phyloP scores from a whole-genome alignment of 2,113 vertebrate species.

The Desmodus rotundus region DNA sequence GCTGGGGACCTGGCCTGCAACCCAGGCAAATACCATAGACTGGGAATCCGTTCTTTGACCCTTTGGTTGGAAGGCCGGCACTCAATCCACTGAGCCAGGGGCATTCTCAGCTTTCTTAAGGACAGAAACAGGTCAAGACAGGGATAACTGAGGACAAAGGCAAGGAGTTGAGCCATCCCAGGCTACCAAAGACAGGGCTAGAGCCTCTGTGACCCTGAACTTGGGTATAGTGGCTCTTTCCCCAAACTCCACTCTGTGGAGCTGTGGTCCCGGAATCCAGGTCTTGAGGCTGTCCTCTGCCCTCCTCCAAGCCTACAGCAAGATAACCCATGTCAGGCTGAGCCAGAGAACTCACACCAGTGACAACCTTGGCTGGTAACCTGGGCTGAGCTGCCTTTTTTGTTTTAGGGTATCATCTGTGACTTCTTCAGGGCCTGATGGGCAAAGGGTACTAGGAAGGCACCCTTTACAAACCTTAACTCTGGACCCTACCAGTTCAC shows the following conservation, averaged over 20 bases:
- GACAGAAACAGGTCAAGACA: neutral
- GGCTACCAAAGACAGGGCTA: neutral
- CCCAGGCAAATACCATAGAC: no score
- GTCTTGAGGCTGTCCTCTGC: neutral
- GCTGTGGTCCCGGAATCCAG: neutral
- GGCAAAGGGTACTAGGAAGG: neutral
- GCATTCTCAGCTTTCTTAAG: neutral
- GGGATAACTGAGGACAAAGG: neutral
- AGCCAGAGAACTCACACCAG: conserved; percentile 83
- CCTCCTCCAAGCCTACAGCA: conserved; percentile 75
- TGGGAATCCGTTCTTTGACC: no score
- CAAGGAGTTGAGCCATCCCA: neutral
- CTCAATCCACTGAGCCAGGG: no score
- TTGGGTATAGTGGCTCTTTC: neutral
- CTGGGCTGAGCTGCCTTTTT: conserved; percentile 84
- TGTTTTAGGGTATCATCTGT: conserved; percentile 89
- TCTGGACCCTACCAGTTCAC: neutral
- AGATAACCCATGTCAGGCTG: conserved; percentile 76
- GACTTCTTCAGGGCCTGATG: conserved; percentile 88
- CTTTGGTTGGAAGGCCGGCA: no score
- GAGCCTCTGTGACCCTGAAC: neutral
- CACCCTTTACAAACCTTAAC: neutral
- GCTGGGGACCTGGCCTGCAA: no score
- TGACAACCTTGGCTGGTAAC: conserved; percentile 87
- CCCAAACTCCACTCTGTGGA: neutral